Base-by-base conservation (phyloP, 2,113 vertebrate species). In the Oophaga pumilio region DNA sequence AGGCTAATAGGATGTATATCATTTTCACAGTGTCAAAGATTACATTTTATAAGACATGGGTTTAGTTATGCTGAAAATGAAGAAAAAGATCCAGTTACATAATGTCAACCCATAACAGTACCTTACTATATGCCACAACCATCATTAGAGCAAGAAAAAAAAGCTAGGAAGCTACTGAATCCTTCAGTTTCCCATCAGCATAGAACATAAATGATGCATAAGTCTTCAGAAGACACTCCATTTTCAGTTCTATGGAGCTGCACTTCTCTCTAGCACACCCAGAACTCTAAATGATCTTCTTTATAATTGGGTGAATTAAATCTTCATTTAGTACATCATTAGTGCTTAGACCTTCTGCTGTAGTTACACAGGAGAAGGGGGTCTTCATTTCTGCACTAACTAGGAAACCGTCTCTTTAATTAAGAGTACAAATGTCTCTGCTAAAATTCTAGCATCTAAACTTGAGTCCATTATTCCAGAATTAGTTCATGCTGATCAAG, bases 401-500 rank as follows among this genome's bases (percentile, higher is more conserved):
- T 26, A 60, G 77, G 9, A 80, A 83, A 52, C 62, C 81, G 50
- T 76, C 52, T 20, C 57, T 74, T 22, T 85, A 85, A 85, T 85
- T 85, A 85, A 85, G 28, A 62, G 57, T 28, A 83, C 33, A 76
- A 74, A 73, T n/a, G 57, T 60, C 52, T 85, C 60, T 8, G 50
- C 50, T 60, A 59, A 43, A 24, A 22, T 12, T 52, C 53, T 2
- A 64, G 71, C 71, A 76, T 76, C 33, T 60, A 60, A 76, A 85
- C 71, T 59, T 17, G 33, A 76, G 84, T 76, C 84, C 71, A 85
- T 85, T 85, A 85, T 85, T 85, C 57, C 73, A 62, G n/a, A 85
- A 76, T 85, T 76, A 85, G 71, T 85, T 85, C 71, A 62, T 76
- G 71, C 57, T 85, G 84, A 85, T 85, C 73, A 76, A 85, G 84